phyloP scores from a whole-genome alignment of 1,140 invertebrate genomes.

The Musca domestica region DNA sequence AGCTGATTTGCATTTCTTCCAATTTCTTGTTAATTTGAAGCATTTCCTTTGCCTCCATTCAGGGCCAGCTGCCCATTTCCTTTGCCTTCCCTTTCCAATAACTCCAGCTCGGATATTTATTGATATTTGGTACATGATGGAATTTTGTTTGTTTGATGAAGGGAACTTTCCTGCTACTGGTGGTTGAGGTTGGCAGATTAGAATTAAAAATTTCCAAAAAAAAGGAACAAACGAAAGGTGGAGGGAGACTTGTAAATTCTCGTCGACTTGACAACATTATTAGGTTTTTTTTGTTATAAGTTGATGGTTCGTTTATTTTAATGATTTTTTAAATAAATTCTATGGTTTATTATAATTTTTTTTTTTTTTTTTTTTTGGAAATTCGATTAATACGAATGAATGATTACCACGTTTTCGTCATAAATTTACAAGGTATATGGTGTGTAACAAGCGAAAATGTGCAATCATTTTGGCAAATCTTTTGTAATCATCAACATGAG shows the following conservation, averaged over 20 bases:
- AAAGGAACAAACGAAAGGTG: background rate
- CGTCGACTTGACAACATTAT: conserved; percentile 5
- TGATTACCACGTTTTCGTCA: no score
- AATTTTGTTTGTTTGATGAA: background rate
- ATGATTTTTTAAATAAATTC: conserved; percentile 14
- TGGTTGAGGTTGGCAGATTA: background rate
- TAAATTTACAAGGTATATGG: no score
- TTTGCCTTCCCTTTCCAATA: no score
- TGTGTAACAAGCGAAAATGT: no score
- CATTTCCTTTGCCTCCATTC: no score
- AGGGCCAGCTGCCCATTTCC: no score
- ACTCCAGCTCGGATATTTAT: background rate
- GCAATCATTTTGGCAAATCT: no score
- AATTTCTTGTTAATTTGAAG: conserved; percentile 30
- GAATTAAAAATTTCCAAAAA: background rate
- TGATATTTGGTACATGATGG: conserved; percentile 20
- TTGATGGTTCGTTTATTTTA: conserved; percentile 1
- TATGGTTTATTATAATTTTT: conserved; percentile 18
- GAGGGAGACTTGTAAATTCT: background rate
- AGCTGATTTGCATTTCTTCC: conserved; percentile 40
- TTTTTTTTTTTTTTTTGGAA: conserved; percentile 3
- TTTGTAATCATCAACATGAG: no score
- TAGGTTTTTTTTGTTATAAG: background rate
- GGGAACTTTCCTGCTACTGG: background rate
- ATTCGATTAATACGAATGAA: background rate